Base-by-base conservation (phyloP, 2,888 invertebrate species). In the Pyralis farinalis region DNA sequence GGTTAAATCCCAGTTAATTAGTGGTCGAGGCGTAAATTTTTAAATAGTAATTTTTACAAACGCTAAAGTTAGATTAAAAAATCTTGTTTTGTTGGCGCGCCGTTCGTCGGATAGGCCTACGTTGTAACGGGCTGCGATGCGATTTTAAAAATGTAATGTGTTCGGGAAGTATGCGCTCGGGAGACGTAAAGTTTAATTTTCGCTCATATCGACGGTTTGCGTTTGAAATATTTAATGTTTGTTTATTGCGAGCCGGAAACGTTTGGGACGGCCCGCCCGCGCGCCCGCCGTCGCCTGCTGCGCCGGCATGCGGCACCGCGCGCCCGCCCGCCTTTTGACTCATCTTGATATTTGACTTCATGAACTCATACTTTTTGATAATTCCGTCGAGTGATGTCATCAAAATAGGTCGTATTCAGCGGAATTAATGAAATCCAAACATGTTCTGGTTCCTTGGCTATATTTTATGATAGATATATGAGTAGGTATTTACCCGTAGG, bases 41-140 rank as follows among this genome's bases (percentile, higher is more conserved):
- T 86, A 87, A 88, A 83, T 80, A 85, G 84, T 88, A 85, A 88
- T 89, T 90, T 90, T 90, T 89, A 85, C 87, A 85, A 87, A 88
- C 83, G 87, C 78, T 78, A 83, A 88, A 89, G 87, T 88, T 89
- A 81, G 85, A 89, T 88, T 89, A 87, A 88, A 88, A 83, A 87
- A 80, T 71, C 60, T 77, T 78, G 79, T 78, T 79, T 73, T 77
- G 73, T 69, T 54, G 49, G 67, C 66, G 65, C 64, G 63, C 56
- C 55, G 64, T 62, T 8, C 25, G 25, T 25, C 72, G 71, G 52
- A 71, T 89, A 89, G 89, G 88, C 89, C 88, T 86, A 88, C 78
- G 78, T 79, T 10, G 58, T 57, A 55, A 29, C 61, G 59, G 64
- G 68, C 60, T 53, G 70, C 25, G 73, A 84, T 79, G 76, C 70